Base-by-base conservation (phyloP, 2,797 vertebrate species). In the Paguma larvata region DNA sequence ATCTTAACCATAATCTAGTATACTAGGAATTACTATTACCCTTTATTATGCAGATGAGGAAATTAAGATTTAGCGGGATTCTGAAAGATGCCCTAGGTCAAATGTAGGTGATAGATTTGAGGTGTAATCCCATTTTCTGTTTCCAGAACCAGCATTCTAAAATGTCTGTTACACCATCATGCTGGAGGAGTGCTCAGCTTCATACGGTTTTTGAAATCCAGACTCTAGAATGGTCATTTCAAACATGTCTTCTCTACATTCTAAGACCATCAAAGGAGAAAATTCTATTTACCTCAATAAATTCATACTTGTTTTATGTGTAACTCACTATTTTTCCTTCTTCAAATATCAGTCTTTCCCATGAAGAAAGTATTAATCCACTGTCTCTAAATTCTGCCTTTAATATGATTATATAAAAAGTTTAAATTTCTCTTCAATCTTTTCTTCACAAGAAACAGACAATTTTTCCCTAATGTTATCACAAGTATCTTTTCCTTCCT, bases 171-270 rank as follows among this genome's bases (percentile, higher is more conserved):
- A 77, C 0, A 73, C n/a, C 13, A 62, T 44, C 4, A 27, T 56
- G 27, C 8, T 25, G 68, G 38, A 80, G 38, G 6, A 12, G 6
- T 1, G 67, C 91, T 48, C 62, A 23, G 15, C 19, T 63, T 85
- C 19, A 11, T 48, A 46, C 59, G 23, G 38, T 80, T 92, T 94
- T 89, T 94, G n/a, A 92, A 91, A 91, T 85, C 32, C 53, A 89
- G 23, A 70, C 2, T 86, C 73, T 46, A 82, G 21, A 86, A 65
- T 19, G 85, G 11, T 41, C 34, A 51, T 86, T 89, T 97, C 59
- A 94, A 96, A 89, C 7, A 62, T 38, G n/a, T 48, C 11, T 89
- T 97, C 65, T 23, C 44, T 63, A 13, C 9, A 67, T 85, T 80
- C 32, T 38, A 91, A 93, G 9, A 59, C 63, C 15, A 65, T 53